Evolutionary conservation across 2,113 vertebrate genomes (phyloP).

Genomic region (Rhagologus leucostigma): DNA sequence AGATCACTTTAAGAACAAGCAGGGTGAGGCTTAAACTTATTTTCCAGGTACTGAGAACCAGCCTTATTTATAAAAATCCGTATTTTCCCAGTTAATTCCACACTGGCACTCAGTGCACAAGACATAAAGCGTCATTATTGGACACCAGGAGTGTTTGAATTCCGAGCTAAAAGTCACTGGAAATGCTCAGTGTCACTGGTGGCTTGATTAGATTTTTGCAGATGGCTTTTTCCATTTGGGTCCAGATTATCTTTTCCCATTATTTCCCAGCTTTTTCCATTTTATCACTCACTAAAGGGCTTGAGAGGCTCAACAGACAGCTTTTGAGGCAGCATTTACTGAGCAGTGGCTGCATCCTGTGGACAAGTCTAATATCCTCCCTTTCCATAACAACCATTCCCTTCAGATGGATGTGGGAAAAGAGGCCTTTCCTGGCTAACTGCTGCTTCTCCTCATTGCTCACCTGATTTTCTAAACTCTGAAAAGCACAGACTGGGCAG

Average conservation of each 20-base stretch:
- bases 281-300: not conserved
- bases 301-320: not conserved
- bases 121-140: not conserved
- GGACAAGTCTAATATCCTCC: not conserved
- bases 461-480: not conserved
- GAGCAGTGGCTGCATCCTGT: not conserved
- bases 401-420: not conserved
- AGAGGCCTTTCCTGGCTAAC: not conserved
- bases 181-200: not conserved
- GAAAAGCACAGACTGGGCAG: not conserved
- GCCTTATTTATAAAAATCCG: not conserved
- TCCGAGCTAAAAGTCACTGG: not conserved
- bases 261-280: not conserved
- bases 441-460: not conserved
- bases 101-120: not conserved
- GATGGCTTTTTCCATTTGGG: not conserved
- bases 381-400: not conserved
- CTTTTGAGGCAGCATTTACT: not conserved
- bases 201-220: not conserved
- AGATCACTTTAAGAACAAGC: constrained; percentile 41
- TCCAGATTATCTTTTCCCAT: not conserved
- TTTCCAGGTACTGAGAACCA: not conserved
- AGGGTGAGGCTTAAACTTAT: not conserved
- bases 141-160: not conserved
- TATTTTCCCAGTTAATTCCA: not conserved